Evolutionary conservation across 1,140 invertebrate genomes (phyloP), one percentile per base, ranked within the genome.

Genomic region (Camponotus pennsylvanicus): DNA sequence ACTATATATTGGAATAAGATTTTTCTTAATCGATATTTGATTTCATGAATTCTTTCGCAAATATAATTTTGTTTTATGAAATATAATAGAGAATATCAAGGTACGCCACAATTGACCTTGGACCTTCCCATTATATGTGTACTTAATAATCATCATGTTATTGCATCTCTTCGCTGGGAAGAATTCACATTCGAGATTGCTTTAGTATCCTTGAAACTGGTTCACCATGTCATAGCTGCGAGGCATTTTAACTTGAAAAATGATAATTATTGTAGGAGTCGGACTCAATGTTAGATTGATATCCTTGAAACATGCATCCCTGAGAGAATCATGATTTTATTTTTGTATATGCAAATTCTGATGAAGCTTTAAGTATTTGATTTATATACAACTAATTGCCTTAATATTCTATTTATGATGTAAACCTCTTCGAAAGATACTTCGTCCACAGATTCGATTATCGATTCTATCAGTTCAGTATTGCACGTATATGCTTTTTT

Each of bases 151-250:
- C 79, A 32, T 82, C 67, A 15, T 13, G 52, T 82, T 82, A n/a
- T 18, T 59, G 55, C 37, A 73, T 71, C 49, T 82, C 67, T 42
- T 82, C 27, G 66, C 11, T 40, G 18, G 21, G 15, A 40, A 82
- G 40, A 73, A 42, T 57, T 71, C 66, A 21, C 49, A 34, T 52
- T 57, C 32, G 6, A 18, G 52, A 71, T 71, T 82, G 67, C 67
- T 82, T 32, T 7, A 11, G 27, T 42, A 82, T 71, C 79, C 79
- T 82, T 82, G 79, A 73, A 82, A 82, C 79, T 82, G 79, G 79
- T 73, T 82, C 79, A 82, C 18, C 2, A 18, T 45, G 37, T 82
- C 71, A 82, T 61, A 42, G 67, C 79, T 71, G 52, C 40, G 27
- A 71, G 79, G 79, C 49, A 73, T 8, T 82, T 73, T 45, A 40